Evolutionary conservation across 2,113 vertebrate genomes (phyloP), one percentile per base, ranked within the genome.

Genomic region (Anguilla rostrata): DNA sequence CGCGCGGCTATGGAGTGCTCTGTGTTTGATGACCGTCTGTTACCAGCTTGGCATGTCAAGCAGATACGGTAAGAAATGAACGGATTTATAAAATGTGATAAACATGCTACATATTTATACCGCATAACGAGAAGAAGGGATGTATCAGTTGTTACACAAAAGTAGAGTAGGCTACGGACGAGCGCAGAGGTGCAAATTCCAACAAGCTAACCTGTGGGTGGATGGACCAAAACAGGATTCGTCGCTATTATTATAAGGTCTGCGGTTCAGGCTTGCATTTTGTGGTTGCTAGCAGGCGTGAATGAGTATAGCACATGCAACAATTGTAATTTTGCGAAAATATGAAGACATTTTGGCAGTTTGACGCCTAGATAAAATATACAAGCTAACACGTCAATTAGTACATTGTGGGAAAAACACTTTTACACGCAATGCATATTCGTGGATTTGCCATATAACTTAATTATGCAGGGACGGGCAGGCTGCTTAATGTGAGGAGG

Each of bases 1-100:
- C 84, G 83, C 89, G 92, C 93, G 92, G 87, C 91, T 95, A 71
- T 91, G 92, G 92, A 91, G 91, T 22, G 79, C 92, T 86, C 88
- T 95, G 83, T 92, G 92, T 92, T 87, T 95, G 86, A 91, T 95
- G 91, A 93, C 93, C 88, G 91, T 92, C 82, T 94, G 92, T 83
- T 94, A 92, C 84, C 94, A 90, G 86, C 92, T 94, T 39, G 91
- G 91, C 87, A 83, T 89, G 85, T 92, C 94, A 88, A 88, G 90
- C 87, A 88, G 90, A 94, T 93, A 95, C 92, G 95, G 95, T 96
- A 90, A 94, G 93, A 86, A 29, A 75, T 75, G 6, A 75, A 75
- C 22, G 20, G 60, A 34, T 75, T 11, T 26, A 3, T n/a, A 75
- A 40, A n/a, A 86, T 39, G 57, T 86, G 60, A 66, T 66, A 26